Percentiles rank a stretch among this genome's conserved stretches.
These are phyloP conservation scores for Nasua narica DNA, from an alignment of 2,797 vertebrate genomes.

Conservation along the genomic window DNA sequence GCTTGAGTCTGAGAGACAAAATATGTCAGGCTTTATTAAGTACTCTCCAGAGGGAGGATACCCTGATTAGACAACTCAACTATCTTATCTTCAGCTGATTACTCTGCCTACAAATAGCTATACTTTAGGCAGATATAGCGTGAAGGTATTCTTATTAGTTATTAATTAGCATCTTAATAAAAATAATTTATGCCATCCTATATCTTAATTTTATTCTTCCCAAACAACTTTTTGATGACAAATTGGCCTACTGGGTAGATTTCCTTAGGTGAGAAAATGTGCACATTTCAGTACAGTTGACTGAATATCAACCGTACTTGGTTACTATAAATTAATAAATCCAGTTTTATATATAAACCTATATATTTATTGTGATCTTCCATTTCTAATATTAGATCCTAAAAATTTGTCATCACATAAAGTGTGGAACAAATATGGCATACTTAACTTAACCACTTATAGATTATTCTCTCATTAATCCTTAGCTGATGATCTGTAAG, in stretches of 20 bases:
- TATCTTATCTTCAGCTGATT: background rate
- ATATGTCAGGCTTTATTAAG: background rate
- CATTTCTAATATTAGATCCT: background rate
- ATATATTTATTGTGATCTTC: background rate
- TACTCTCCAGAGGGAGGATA: background rate
- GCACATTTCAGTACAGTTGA: background rate
- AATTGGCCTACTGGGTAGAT: background rate
- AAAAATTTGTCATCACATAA: background rate
- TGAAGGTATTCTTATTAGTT: background rate
- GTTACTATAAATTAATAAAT: slow-evolving; percentile 2
- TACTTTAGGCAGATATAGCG: background rate
- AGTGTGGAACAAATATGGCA: background rate
- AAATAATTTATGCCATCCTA: background rate
- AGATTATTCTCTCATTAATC: slow-evolving; percentile 6
- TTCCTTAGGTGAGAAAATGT: background rate
- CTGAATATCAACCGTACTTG: background rate
- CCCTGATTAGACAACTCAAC: background rate
- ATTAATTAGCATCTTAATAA: slow-evolving; percentile 23
- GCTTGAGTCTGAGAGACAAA: background rate
- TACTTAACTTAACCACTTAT: background rate
- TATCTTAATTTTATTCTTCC: slow-evolving; percentile 4
- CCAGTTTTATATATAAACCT: background rate
- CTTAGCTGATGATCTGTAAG: background rate
- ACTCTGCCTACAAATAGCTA: background rate
- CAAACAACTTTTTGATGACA: slow-evolving; percentile 9